Conservation (phyloP, 2,113 vertebrate species). For the Prietella phreatophila region DNA sequence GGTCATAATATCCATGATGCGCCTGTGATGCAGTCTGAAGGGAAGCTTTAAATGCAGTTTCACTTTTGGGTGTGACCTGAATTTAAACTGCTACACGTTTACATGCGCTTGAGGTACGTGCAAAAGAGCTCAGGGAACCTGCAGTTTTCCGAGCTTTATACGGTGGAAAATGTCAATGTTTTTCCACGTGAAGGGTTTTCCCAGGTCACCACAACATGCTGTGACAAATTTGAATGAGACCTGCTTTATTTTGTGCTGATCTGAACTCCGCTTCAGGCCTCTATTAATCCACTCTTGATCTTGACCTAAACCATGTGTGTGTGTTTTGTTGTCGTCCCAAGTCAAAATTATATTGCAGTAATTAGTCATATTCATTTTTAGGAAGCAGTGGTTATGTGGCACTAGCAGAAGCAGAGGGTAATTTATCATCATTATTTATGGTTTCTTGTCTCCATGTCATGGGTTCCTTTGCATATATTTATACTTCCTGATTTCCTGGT, state of each 20-base stretch:
- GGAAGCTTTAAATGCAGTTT: background rate
- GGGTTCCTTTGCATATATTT: background rate
- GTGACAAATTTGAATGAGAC: background rate
- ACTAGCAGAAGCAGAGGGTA: background rate
- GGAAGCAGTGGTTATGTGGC: too few relatives aligned
- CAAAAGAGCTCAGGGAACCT: background rate
- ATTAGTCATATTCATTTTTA: background rate
- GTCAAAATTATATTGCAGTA: background rate
- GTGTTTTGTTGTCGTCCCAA: too few relatives aligned
- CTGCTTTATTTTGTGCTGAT: background rate
- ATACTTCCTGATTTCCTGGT: background rate
- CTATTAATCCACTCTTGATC: background rate
- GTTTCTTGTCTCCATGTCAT: background rate
- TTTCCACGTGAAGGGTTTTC: background rate
- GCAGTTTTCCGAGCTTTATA: background rate
- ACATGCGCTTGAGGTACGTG: background rate
- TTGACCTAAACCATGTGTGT: background rate
- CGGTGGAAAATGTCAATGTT: background rate
- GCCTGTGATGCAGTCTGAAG: background rate
- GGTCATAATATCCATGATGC: background rate
- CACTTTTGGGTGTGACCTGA: background rate
- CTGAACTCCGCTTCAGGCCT: background rate
- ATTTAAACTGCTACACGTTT: background rate
- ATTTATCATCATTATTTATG: background rate
- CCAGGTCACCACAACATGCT: background rate